Percentiles rank a stretch among this genome's conserved stretches.
Evolutionary conservation across 1,140 invertebrate species (phyloP).

Genomic region (Apis laboriosa): DNA sequence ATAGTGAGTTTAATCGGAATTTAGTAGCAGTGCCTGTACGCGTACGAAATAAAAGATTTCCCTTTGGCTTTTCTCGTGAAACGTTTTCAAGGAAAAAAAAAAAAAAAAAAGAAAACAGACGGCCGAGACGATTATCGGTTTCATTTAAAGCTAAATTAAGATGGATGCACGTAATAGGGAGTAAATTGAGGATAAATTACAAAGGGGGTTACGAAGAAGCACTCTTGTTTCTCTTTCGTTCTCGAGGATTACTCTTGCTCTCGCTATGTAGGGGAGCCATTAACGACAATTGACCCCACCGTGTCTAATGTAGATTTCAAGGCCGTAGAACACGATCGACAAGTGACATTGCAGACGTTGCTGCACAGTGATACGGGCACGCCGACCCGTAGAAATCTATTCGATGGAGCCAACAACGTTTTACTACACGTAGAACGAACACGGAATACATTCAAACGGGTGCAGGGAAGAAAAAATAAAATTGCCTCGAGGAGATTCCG

Average conservation of each 20-base stretch:
- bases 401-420: too few species aligned
- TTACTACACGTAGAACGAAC: too few species aligned
- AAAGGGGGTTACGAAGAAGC: neutral
- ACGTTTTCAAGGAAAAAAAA: too few species aligned
- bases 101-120: neutral
- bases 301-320: slow-evolving; percentile 48
- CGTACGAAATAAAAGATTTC: neutral
- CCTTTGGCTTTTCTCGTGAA: neutral
- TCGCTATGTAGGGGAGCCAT: slow-evolving; percentile 33
- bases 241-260: slow-evolving; percentile 33
- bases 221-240: slow-evolving; percentile 13
- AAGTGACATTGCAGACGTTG: neutral
- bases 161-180: slow-evolving; percentile 43
- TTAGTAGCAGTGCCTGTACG: too few species aligned
- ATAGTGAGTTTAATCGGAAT: too few species aligned
- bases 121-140: slow-evolving; percentile 14
- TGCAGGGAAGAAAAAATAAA: too few species aligned
- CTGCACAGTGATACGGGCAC: too few species aligned
- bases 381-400: too few species aligned
- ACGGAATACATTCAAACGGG: too few species aligned
- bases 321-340: slow-evolving; percentile 32
- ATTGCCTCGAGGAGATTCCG: too few species aligned
- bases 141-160: slow-evolving; percentile 30
- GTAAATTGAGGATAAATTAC: slow-evolving; percentile 46
- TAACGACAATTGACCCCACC: slow-evolving; percentile 52